Conservation (phyloP, 2,113 vertebrate species). For the Hypomesus transpacificus region DNA sequence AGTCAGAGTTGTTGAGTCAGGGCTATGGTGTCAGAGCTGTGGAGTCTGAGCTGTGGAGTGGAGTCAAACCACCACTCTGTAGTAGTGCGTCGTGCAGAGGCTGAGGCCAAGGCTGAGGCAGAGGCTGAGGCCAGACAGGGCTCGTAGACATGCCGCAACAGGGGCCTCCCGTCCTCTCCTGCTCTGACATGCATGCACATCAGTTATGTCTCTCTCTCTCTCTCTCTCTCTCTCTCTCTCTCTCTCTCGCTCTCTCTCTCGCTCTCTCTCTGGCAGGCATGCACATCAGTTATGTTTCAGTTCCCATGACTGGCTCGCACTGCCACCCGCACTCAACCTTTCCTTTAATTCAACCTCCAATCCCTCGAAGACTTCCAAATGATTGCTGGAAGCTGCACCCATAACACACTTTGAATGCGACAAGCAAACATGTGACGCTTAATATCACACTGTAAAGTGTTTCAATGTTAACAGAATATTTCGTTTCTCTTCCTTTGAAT, state of each 20-base stretch:
- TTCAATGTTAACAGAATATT: background rate
- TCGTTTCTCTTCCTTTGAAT: too few species aligned
- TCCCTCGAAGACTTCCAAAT: background rate
- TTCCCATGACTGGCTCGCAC: constrained; percentile 13
- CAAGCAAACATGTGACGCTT: background rate
- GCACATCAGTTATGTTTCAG: constrained; percentile 13
- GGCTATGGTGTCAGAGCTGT: too few species aligned
- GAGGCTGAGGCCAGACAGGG: background rate
- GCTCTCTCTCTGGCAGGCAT: too few species aligned
- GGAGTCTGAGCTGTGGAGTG: too few species aligned
- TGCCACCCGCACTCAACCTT: background rate
- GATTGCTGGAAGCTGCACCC: background rate
- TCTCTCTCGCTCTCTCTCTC: too few species aligned
- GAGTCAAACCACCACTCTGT: background rate
- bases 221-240: too few species aligned
- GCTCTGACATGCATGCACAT: constrained; percentile 18
- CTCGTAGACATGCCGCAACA: background rate
- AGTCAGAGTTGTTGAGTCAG: too few species aligned
- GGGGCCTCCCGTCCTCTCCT: background rate
- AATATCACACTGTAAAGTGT: background rate
- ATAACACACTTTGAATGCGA: background rate
- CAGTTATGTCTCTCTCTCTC: background rate
- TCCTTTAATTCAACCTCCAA: background rate
- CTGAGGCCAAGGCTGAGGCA: background rate
- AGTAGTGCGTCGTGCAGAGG: background rate